phyloP scores from a whole-genome alignment of 1,140 invertebrate species.

The Drosophila gunungcola region DNA sequence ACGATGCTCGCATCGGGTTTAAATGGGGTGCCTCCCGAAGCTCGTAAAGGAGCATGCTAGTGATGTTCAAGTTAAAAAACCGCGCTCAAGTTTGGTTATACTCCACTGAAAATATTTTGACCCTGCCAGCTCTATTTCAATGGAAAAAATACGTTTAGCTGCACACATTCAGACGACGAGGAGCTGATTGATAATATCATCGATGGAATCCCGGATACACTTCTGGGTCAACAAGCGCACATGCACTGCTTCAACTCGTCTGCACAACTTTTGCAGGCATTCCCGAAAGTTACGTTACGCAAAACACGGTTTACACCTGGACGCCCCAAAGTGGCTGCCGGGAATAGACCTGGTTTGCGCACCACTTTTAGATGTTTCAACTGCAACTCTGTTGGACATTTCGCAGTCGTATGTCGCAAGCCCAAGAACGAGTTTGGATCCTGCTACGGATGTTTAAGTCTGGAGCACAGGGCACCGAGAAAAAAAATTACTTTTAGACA shows the following conservation, averaged over 20 bases:
- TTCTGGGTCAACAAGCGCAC: no score
- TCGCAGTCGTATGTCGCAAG: no score
- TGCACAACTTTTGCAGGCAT: no score
- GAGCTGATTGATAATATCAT: constrained; percentile 5
- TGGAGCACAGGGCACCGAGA: no score
- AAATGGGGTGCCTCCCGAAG: neutral
- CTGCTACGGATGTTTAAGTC: no score
- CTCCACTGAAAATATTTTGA: neutral
- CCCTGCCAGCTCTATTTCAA: neutral
- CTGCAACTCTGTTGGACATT: no score
- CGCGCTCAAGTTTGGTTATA: neutral
- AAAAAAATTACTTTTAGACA: no score
- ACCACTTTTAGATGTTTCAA: no score
- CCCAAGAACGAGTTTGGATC: no score
- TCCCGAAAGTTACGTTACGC: neutral
- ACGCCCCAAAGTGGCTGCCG: no score
- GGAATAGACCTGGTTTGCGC: no score
- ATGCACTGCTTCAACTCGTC: no score
- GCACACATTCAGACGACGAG: neutral
- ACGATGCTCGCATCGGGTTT: neutral
- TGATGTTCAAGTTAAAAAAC: constrained; percentile 4
- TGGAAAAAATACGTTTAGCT: neutral
- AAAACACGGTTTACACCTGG: neutral
- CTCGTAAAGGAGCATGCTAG: constrained; percentile 1
- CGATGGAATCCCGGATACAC: neutral